Base-by-base conservation (phyloP, 2,113 vertebrate genomes). In the Archilochus colubris region DNA sequence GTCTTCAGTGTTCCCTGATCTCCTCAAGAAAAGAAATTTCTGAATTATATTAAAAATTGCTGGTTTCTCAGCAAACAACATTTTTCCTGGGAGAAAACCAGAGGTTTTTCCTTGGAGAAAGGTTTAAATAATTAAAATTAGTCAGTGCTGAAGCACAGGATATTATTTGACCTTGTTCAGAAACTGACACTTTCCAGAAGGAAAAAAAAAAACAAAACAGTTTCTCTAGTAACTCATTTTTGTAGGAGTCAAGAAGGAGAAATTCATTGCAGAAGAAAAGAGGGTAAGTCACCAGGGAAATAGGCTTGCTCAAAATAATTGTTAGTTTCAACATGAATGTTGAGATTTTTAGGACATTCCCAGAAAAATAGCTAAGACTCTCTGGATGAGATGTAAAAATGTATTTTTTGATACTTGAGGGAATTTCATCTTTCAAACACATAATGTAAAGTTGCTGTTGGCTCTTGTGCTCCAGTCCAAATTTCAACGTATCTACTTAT, bases 81-180 rank as follows among this genome's bases (percentile, higher is more conserved):
- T 59, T 40, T 12, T 40, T 40, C 40, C 40, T 12, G 40, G 79
- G 92, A 93, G 57, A 54, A 36, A 70, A 40, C 40, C 40, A 40
- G 12, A 40, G 40, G 40, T 40, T 95, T 93, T 97, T 97, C 95
- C 91, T 97, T 87, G 91, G 91, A 98, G 93, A 97, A 88, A 89
- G 73, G 90, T 97, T 98, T 96, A 97, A 98, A 97, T 98, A 98
- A 97, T 98, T 98, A 97, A 98, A 98, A 96, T 96, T 96, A 97
- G 93, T 96, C 96, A 96, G 94, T 95, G 94, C 86, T 36, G 91
- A 97, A 94, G 90, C 55, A 7, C 72, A 87, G 88, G 82, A 97
- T 91, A 92, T 96, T 75, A 81, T 97, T 97, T 97, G 97, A 98
- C 97, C 94, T 97, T 96, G 77, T 95, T 97, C 90, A 97, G 95